Evolutionary conservation across 53 echinoderm and acorn worm species (phyloP).

Genomic region (Actinopyga echinites): DNA sequence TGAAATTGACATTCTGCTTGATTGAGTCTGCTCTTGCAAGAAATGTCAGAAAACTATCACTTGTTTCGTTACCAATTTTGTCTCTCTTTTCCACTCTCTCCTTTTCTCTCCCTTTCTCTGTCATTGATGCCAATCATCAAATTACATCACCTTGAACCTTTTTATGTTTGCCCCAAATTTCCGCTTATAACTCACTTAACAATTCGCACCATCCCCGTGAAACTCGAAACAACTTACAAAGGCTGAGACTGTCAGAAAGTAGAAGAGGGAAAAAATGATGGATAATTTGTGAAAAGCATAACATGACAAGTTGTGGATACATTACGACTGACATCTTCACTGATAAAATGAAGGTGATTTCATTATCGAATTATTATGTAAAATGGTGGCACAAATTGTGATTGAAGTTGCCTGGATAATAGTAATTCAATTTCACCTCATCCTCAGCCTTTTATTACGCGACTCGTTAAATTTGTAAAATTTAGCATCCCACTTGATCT

Average conservation of each 20-base stretch:
- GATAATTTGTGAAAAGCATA: constrained; percentile 21
- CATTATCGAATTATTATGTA: constrained; percentile 36
- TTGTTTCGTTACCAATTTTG: no score
- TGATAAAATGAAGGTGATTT: constrained; percentile 25
- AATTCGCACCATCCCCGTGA: no score
- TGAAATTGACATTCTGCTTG: no score
- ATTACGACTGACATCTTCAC: not conserved
- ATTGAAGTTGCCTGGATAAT: constrained; percentile 30
- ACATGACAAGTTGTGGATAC: constrained; percentile 25
- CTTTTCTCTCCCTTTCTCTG: not conserved
- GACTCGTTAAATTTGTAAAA: no score
- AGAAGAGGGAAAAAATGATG: not conserved
- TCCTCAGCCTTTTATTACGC: constrained; percentile 1
- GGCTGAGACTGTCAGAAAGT: no score
- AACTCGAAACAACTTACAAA: no score
- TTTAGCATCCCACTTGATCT: no score
- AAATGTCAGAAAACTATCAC: no score
- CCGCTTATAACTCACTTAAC: constrained; percentile 8
- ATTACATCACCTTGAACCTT: constrained; percentile 39
- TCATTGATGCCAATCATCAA: not conserved
- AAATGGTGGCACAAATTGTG: constrained; percentile 37
- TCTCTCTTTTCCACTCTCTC: not conserved
- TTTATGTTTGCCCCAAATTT: constrained; percentile 28
- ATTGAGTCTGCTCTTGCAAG: no score
- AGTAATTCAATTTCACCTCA: constrained; percentile 19